Percentiles rank a stretch among this genome's conserved stretches.
phyloP scores from a whole-genome alignment of 2,113 vertebrate species.

The Todiramphus saurophagus region DNA sequence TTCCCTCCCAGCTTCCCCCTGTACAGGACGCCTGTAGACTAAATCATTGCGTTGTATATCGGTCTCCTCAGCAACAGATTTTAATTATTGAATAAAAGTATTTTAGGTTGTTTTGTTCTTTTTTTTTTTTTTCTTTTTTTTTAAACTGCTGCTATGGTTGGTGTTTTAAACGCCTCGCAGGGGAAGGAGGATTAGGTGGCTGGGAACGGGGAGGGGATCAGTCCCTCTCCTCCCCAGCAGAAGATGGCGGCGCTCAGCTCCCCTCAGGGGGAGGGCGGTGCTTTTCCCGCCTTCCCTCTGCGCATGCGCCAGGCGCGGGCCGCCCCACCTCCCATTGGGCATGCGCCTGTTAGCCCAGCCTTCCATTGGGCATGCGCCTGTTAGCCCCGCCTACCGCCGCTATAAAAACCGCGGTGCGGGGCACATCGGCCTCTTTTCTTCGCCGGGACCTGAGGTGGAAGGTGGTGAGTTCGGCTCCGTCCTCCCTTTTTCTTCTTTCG shows the following conservation, averaged over 20 bases:
- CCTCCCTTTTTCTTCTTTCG: no score
- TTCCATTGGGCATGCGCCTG: neutral
- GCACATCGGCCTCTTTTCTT: neutral
- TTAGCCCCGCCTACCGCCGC: neutral
- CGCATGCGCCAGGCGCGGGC: neutral
- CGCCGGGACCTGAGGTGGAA: accelerated
- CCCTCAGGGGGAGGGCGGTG: neutral
- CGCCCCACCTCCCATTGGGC: no score
- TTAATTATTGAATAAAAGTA: conserved; percentile 90
- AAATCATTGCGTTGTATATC: conserved; percentile 86
- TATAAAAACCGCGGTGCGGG: neutral
- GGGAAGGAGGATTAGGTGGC: no score
- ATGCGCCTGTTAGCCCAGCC: neutral
- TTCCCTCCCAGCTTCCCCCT: conserved; percentile 71
- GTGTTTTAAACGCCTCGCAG: neutral
- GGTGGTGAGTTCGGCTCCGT: accelerated
- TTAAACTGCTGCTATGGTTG: neutral
- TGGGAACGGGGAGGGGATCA: no score
- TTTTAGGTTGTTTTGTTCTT: conserved; percentile 85
- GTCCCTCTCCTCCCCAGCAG: neutral
- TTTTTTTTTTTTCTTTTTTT: conserved; percentile 83
- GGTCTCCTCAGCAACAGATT: conserved; percentile 84
- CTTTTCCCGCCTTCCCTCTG: neutral
- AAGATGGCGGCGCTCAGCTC: neutral
- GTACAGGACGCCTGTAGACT: conserved; percentile 81